These are phyloP conservation scores for Hapalemur alaotrensis DNA, from an alignment of 2,797 vertebrate genomes.

Conservation along the genomic window DNA sequence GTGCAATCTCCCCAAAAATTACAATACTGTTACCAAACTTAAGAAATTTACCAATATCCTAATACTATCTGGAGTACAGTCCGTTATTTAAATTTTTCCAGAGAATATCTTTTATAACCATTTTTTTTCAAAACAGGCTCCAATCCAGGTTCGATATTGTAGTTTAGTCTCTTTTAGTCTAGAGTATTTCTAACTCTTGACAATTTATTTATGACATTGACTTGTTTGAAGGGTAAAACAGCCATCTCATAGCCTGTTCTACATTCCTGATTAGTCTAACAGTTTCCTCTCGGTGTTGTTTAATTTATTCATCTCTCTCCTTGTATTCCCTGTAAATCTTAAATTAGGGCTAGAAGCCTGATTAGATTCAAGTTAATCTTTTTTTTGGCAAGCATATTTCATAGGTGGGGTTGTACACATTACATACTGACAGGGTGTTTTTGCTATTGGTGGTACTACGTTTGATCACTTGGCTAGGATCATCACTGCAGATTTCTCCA, in stretches of 20 bases:
- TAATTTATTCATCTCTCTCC: not conserved
- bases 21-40: not conserved
- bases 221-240: not conserved
- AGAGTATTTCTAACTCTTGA: not conserved
- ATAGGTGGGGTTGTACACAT: not conserved
- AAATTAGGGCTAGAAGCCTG: not conserved
- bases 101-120: not conserved
- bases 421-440: not conserved
- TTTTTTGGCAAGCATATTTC: not conserved
- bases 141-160: not conserved
- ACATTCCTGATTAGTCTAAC: not conserved
- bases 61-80: not conserved
- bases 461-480: not conserved
- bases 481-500: not conserved
- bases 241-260: not conserved
- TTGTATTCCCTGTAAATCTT: not conserved
- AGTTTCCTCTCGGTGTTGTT: not conserved
- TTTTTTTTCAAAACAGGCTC: not conserved
- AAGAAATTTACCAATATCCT: not conserved
- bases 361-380: not conserved
- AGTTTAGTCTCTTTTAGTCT: not conserved
- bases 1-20: not conserved
- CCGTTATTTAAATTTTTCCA: not conserved
- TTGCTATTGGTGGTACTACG: not conserved
- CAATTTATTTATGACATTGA: not conserved